Evolutionary conservation across 2,888 invertebrate genomes (phyloP).

Genomic region (Eupeodes latifasciatus): DNA sequence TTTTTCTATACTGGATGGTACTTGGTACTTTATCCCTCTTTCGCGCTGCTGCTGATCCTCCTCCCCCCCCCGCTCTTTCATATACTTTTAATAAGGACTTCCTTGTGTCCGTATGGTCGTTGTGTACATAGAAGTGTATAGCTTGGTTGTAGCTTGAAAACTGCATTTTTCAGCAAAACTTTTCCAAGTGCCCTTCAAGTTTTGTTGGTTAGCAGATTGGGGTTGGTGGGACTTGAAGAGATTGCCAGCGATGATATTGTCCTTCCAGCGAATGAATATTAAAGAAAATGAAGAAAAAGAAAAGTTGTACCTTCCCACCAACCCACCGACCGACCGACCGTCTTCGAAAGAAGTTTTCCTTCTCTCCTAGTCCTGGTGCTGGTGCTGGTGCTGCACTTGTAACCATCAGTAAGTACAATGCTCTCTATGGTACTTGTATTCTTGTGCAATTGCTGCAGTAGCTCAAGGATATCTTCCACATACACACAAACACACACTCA

Average conservation of each 20-base stretch:
- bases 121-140: conserved; percentile 3
- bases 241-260: conserved; percentile 52
- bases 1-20: conserved; percentile 49
- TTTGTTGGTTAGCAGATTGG: conserved; percentile 37
- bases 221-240: conserved; percentile 37
- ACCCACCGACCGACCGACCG: background rate
- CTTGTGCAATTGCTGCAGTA: conserved; percentile 64
- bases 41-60: background rate
- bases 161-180: conserved; percentile 75
- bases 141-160: conserved; percentile 62
- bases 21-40: background rate
- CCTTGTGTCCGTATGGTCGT: conserved; percentile 13
- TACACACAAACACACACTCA: background rate
- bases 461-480: conserved; percentile 60
- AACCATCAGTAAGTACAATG: conserved; percentile 63
- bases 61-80: background rate
- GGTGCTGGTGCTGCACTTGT: conserved; percentile 46
- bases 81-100: conserved; percentile 26
- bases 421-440: conserved; percentile 71
- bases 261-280: conserved; percentile 68
- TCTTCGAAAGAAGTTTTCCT: conserved; percentile 59
- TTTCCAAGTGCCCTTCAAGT: conserved; percentile 63
- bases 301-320: background rate
- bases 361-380: background rate
- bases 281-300: conserved; percentile 40